phyloP scores from a whole-genome alignment of 2,888 invertebrate species.

The Corbicula japonica region DNA sequence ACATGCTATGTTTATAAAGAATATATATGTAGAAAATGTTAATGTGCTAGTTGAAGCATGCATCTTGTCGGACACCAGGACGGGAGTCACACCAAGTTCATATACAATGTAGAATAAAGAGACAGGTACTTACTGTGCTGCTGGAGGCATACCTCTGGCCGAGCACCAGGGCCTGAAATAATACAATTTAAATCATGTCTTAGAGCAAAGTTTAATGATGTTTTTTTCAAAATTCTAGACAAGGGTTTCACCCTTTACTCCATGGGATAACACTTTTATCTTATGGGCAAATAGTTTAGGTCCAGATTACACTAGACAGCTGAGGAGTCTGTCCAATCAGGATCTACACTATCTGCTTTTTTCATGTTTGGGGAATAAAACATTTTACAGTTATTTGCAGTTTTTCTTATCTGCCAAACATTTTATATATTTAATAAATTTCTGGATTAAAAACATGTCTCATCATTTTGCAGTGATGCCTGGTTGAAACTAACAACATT shows the following conservation, averaged over 20 bases:
- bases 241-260: neutral
- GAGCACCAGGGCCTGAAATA: conserved; percentile 45
- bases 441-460: too few relatives aligned
- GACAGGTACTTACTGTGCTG: conserved; percentile 40
- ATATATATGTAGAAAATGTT: neutral
- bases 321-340: too few relatives aligned
- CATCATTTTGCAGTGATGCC: too few relatives aligned
- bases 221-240: neutral
- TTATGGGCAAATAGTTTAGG: neutral
- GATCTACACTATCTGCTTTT: too few relatives aligned
- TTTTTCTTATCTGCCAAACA: too few relatives aligned
- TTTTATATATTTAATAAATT: too few relatives aligned
- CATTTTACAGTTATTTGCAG: too few relatives aligned
- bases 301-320: neutral
- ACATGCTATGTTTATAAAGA: neutral
- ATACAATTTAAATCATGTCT: neutral
- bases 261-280: neutral
- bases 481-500: too few relatives aligned
- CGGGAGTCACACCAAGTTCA: neutral
- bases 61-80: neutral
- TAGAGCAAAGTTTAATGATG: neutral
- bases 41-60: neutral
- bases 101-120: neutral
- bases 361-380: too few relatives aligned
- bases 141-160: conserved; percentile 39